Conservation (phyloP, 2,113 vertebrate genomes). For the Oryzias curvinotus region DNA sequence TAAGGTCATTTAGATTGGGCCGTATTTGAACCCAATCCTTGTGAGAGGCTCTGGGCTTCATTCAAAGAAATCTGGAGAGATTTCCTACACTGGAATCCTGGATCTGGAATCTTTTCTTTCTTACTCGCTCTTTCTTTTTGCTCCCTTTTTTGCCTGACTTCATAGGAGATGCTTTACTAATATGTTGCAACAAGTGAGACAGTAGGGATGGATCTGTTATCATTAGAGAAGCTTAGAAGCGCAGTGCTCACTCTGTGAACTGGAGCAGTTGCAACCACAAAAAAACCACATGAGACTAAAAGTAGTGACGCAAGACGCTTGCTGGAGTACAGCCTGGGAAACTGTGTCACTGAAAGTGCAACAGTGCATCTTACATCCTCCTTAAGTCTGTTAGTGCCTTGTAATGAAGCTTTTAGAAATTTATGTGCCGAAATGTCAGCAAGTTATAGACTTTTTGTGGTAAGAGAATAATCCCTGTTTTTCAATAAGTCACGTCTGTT, state of each 20-base stretch:
- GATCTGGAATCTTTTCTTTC: conserved; percentile 31
- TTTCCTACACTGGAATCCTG: conserved; percentile 42
- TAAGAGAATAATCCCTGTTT: conserved; percentile 15
- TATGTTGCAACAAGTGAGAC: conserved; percentile 36
- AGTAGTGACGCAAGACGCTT: conserved; percentile 65
- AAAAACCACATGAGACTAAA: conserved; percentile 70
- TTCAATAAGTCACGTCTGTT: conserved; percentile 4
- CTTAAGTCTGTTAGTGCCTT: conserved; percentile 34
- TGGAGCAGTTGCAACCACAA: conserved; percentile 69
- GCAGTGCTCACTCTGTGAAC: conserved; percentile 62
- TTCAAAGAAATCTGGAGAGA: conserved; percentile 50
- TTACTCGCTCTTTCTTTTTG: conserved; percentile 6
- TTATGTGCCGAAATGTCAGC: conserved; percentile 30
- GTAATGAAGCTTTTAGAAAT: conserved; percentile 38
- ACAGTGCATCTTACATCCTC: conserved; percentile 57
- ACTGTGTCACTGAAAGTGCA: conserved; percentile 72
- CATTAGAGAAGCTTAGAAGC: conserved; percentile 49
- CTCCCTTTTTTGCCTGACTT: conserved; percentile 29
- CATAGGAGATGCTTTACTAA: conserved; percentile 31
- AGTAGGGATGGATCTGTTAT: conserved; percentile 53
- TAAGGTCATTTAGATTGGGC: conserved; percentile 51
- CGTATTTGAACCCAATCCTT: conserved; percentile 31
- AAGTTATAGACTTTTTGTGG: conserved; percentile 15
- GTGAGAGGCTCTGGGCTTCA: conserved; percentile 35
- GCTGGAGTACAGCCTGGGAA: conserved; percentile 68